Conservation (phyloP, 2,797 vertebrate species). For the Spinus olivaceus region DNA sequence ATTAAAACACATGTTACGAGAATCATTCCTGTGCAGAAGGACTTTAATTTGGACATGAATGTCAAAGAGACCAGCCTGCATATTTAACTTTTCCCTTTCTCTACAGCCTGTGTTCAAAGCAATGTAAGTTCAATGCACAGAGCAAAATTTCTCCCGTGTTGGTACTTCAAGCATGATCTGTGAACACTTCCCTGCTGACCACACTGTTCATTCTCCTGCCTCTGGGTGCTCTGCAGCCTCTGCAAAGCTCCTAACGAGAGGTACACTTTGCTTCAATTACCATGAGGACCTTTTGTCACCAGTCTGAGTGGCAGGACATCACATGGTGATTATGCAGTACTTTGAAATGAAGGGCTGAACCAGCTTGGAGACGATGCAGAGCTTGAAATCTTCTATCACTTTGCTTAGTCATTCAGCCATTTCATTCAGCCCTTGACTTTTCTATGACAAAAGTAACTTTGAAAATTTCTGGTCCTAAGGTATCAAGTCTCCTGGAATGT, state of each 20-base stretch:
- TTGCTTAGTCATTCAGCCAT: background rate
- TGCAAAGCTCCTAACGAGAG: background rate
- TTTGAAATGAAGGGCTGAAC: background rate
- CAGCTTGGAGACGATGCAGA: background rate
- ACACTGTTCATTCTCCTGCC: background rate
- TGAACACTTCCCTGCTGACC: background rate
- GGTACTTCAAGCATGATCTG: background rate
- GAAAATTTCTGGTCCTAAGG: background rate
- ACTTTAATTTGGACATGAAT: background rate
- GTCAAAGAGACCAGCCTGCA: background rate
- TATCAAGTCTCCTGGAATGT: background rate
- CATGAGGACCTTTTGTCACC: background rate
- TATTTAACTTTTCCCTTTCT: background rate
- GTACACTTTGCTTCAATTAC: background rate
- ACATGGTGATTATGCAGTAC: background rate
- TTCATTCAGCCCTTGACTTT: background rate
- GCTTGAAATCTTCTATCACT: background rate
- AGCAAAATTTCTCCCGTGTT: background rate
- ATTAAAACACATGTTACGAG: background rate
- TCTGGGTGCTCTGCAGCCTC: background rate
- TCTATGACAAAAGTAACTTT: background rate
- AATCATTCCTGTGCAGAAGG: background rate
- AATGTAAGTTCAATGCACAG: rapidly evolving
- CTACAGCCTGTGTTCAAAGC: background rate
- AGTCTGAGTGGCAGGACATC: background rate